Evolutionary conservation across 92 coral and sea anemone genomes (phyloP).

Genomic region (Palythoa grandis): DNA sequence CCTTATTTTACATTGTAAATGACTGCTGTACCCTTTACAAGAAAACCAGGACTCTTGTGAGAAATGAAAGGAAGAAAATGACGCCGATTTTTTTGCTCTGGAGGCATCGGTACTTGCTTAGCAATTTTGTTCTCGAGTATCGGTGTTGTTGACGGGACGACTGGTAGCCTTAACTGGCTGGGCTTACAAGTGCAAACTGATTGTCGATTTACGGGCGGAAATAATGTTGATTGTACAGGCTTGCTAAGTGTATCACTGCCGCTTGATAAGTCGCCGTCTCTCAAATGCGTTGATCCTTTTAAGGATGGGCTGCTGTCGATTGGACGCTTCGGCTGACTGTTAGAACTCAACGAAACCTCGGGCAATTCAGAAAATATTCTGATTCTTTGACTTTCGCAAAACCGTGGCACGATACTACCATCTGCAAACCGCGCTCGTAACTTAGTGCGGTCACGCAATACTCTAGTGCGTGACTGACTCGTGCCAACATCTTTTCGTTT

Average conservation of each 20-base stretch:
- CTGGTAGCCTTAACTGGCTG: neutral
- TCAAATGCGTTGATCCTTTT: neutral
- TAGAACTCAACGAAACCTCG: neutral
- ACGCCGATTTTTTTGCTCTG: neutral
- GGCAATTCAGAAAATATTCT: neutral
- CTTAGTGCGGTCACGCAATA: neutral
- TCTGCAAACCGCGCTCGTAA: neutral
- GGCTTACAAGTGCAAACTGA: neutral
- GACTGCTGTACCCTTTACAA: conserved; percentile 1
- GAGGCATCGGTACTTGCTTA: neutral
- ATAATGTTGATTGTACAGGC: neutral
- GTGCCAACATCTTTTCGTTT: neutral
- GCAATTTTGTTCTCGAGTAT: neutral
- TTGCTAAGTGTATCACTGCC: neutral
- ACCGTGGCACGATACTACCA: neutral
- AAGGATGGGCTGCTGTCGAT: neutral
- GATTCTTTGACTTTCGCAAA: neutral
- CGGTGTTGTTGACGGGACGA: neutral
- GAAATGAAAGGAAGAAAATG: neutral
- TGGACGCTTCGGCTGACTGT: neutral
- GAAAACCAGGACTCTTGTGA: neutral
- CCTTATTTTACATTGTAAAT: neutral
- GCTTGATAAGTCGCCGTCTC: neutral
- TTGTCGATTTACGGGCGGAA: conserved; percentile 3
- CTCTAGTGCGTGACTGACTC: neutral